Percentiles rank a stretch among this genome's conserved stretches.
Conservation (phyloP, 2,797 vertebrate species). For the Crax fasciolata region DNA sequence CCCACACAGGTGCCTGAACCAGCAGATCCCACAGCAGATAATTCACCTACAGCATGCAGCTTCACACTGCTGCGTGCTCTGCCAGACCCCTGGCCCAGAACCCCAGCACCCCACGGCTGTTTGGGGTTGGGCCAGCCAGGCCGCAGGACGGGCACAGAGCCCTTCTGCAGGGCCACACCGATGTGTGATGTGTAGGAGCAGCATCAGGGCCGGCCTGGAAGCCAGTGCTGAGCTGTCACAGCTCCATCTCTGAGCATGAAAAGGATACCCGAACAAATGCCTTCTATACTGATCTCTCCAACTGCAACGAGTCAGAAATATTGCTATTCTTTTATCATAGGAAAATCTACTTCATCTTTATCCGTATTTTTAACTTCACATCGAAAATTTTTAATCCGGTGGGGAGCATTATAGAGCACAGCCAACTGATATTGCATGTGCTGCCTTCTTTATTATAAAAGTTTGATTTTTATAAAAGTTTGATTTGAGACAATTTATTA, state of each 20-base stretch:
- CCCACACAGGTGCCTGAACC: not conserved
- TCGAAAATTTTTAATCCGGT: not conserved
- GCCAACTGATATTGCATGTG: not conserved
- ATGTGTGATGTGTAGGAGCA: rapidly evolving
- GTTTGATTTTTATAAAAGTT: not conserved
- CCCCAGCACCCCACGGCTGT: no score
- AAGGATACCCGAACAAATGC: not conserved
- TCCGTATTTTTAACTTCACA: not conserved
- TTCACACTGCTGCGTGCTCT: rapidly evolving
- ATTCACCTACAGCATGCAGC: not conserved
- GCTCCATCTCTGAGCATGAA: not conserved
- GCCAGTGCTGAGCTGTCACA: no score
- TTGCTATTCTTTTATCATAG: not conserved
- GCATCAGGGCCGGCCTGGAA: rapidly evolving
- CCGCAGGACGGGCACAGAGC: no score
- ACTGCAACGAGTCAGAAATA: not conserved
- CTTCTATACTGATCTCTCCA: rapidly evolving
- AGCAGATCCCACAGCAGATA: not conserved
- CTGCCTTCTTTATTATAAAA: not conserved
- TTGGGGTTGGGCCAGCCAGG: no score
- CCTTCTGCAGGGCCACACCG: not conserved
- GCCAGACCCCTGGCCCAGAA: not conserved
- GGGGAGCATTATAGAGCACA: not conserved
- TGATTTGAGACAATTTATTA: not conserved
- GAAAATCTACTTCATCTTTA: not conserved